Percentiles rank a stretch among this genome's conserved stretches.
These are phyloP conservation scores for Jordanella pulchra DNA, from an alignment of 2,797 vertebrate species.

Conservation along the genomic window DNA sequence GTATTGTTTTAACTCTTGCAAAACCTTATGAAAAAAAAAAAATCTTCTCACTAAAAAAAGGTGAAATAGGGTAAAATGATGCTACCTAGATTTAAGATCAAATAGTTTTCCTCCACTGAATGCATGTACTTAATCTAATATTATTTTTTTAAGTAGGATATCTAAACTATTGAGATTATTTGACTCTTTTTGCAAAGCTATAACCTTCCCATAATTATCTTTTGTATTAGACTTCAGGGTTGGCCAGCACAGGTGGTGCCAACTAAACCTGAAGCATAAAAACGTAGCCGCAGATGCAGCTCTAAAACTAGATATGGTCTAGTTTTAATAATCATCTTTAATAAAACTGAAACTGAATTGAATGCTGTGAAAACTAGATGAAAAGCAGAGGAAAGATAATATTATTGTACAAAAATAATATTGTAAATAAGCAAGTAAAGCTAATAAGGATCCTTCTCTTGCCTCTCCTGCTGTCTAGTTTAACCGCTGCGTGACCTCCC, in stretches of 20 bases:
- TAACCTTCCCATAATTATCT: slow-evolving; percentile 76
- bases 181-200: slow-evolving; percentile 56
- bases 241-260: background rate
- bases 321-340: background rate
- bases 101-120: background rate
- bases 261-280: background rate
- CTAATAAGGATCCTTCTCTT: slow-evolving; percentile 15
- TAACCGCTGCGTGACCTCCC: slow-evolving; percentile 84
- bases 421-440: background rate
- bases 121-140: background rate
- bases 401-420: background rate
- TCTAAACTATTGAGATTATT: no score
- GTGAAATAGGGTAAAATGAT: no score
- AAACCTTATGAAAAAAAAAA: no score
- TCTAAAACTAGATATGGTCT: background rate
- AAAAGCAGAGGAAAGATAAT: background rate
- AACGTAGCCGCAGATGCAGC: background rate
- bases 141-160: background rate
- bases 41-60: no score
- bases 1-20: no score
- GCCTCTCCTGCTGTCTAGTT: slow-evolving; percentile 65
- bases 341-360: background rate
- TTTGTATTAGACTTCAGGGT: slow-evolving; percentile 30
- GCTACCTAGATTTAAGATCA: no score
- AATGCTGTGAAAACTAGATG: background rate